Evolutionary conservation across 2,797 vertebrate genomes (phyloP).

Genomic region (Notoglanidium macrostoma): DNA sequence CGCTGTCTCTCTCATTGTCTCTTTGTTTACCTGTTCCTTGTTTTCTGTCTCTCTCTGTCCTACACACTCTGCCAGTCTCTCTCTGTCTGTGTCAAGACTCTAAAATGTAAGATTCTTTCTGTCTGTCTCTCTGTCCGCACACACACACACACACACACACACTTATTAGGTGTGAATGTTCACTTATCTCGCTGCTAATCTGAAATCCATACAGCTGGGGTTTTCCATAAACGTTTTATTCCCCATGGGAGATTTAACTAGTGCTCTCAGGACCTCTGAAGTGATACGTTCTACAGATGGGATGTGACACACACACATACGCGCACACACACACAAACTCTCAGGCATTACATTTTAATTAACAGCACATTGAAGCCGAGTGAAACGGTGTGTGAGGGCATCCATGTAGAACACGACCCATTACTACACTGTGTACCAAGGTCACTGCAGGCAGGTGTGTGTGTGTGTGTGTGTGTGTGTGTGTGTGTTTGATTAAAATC

Average conservation of each 20-base stretch:
- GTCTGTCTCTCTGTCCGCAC: neutral
- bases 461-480: neutral
- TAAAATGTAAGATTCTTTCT: neutral
- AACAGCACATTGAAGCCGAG: conserved; percentile 36
- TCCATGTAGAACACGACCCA: conserved; percentile 29
- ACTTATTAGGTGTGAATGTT: conserved; percentile 25
- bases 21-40: no score
- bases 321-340: neutral
- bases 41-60: neutral
- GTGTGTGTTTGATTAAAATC: conserved; percentile 17
- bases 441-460: conserved; percentile 8
- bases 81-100: neutral
- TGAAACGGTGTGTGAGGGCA: conserved; percentile 10
- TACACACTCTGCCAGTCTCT: neutral
- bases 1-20: neutral
- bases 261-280: conserved; percentile 42
- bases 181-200: conserved; percentile 13
- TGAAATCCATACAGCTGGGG: conserved; percentile 34
- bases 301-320: conserved; percentile 13
- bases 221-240: conserved; percentile 36
- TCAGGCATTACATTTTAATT: conserved; percentile 43
- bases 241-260: conserved; percentile 25
- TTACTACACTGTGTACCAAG: neutral
- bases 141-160: conserved; percentile 40
- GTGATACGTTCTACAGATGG: conserved; percentile 23